Base-by-base conservation (phyloP, 2,888 invertebrate genomes). In the Coelopa pilipes region DNA sequence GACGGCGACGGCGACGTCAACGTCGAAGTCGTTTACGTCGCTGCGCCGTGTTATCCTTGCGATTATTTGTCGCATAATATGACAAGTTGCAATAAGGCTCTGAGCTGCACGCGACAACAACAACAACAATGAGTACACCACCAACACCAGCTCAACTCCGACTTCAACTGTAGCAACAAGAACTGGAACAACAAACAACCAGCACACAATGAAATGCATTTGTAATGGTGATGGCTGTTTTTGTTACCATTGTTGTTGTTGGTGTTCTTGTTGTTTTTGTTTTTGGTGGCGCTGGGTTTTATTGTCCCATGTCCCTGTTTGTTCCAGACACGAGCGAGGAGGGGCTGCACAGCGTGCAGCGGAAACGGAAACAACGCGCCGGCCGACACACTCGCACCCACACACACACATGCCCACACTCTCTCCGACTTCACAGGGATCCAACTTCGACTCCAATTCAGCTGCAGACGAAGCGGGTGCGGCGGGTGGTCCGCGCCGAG, bases 11-110 rank as follows among this genome's bases (percentile, higher is more conserved):
- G n/a, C n/a, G n/a, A n/a, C n/a, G n/a, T n/a, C n/a, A n/a, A n/a
- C 34, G 34, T 34, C 34, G 34, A 2, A 2, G 34, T 34, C 34
- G 34, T 34, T 34, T 34, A 34, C 34, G 34, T 34, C 34, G 53
- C 70, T 62, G 62, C 62, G 49, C 62, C 62, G 63, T 62, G 62
- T 70, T 70, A 70, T 70, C 62, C 63, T 62, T 50, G 70, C 63
- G 62, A 70, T 70, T 70, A 70, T 70, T 70, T 70, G 70, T 62
- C 70, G 62, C 62, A 70, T 53, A 62, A 63, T 63, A 70, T 53
- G 70, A 70, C 70, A 62, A 70, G 70, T 45, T 63, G 50, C 62
- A 53, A 63, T 62, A 34, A 34, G 62, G 70, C 45, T 49, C 24
- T 17, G 70, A 60, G 49, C 24, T 70, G 62, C 50, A 62, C 62